phyloP scores from a whole-genome alignment of 2,113 vertebrate species.

The Clarias batrachus region DNA sequence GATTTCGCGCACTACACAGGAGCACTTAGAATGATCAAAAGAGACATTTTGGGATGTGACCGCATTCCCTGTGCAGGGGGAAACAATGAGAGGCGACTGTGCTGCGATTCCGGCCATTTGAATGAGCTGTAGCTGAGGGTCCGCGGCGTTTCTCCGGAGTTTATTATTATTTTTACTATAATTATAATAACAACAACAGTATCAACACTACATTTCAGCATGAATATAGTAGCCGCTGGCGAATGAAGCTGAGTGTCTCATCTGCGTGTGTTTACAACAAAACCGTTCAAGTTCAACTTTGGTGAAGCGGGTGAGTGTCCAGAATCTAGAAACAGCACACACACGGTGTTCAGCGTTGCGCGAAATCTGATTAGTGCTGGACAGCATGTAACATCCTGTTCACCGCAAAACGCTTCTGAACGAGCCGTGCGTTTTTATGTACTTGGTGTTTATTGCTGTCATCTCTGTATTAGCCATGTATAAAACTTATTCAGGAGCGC shows the following conservation, averaged over 20 bases:
- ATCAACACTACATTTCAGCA: background rate
- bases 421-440: background rate
- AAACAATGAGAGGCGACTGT: constrained; percentile 57
- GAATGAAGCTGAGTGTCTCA: background rate
- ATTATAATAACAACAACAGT: background rate
- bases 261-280: constrained; percentile 3
- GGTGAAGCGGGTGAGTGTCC: constrained; percentile 13
- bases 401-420: background rate
- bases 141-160: background rate
- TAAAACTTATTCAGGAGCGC: constrained; percentile 14
- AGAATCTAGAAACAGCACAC: background rate
- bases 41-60: background rate
- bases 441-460: constrained; percentile 6
- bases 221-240: background rate
- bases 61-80: constrained; percentile 36
- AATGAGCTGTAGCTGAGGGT: constrained; percentile 23
- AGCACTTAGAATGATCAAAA: background rate
- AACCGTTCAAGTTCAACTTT: constrained; percentile 14
- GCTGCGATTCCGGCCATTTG: constrained; percentile 47
- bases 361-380: constrained; percentile 14
- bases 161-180: background rate
- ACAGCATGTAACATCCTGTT: background rate
- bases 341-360: background rate
- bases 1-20: background rate
- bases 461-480: constrained; percentile 16